Conservation (phyloP, 2,113 vertebrate species). For the Amazona guildingii region DNA sequence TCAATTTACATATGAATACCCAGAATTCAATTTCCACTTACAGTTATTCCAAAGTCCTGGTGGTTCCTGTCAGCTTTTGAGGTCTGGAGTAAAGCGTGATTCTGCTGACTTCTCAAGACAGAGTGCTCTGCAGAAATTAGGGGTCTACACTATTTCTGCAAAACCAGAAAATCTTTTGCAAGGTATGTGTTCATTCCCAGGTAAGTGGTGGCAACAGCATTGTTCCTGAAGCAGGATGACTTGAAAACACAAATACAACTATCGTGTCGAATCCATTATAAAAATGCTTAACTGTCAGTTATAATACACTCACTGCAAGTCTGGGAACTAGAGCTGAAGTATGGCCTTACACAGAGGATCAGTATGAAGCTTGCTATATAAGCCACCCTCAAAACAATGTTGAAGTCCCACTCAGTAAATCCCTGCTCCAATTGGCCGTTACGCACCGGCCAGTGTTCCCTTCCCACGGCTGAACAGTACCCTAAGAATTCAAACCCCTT, state of each 20-base stretch:
- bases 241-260: not conserved
- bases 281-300: not conserved
- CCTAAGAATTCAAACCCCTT: not conserved
- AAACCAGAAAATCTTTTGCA: not conserved
- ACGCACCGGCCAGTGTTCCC: no score
- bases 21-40: slow-evolving; percentile 16
- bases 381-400: not conserved
- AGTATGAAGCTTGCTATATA: not conserved
- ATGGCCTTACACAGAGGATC: not conserved
- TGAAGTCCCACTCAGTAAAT: not conserved
- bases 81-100: not conserved
- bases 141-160: not conserved
- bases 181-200: not conserved
- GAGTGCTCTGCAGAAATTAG: not conserved
- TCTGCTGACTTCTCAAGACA: not conserved
- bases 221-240: not conserved
- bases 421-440: not conserved
- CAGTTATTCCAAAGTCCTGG: not conserved
- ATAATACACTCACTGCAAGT: not conserved
- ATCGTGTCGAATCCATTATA: not conserved
- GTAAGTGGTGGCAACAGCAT: not conserved
- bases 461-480: not conserved
- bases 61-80: not conserved
- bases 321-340: not conserved
- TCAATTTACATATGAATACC: slow-evolving; percentile 3